A percentile compares a stretch with the other conserved stretches of the same genome.
phyloP scores from a whole-genome alignment of 2,888 invertebrate species.

The Parthenolecanium corni region DNA sequence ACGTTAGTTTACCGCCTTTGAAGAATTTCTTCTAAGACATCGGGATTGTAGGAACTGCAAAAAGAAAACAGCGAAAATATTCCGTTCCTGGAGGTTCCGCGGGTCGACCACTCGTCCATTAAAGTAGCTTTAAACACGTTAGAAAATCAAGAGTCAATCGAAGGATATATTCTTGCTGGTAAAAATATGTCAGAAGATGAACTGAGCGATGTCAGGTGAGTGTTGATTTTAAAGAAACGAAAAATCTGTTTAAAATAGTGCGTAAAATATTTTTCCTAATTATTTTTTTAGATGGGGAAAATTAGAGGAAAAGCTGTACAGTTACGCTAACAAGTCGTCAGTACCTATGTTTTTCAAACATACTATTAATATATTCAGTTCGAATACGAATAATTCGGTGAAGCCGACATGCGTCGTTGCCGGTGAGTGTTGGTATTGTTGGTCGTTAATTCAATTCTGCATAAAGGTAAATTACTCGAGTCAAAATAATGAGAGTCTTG shows the following conservation, averaged over 20 bases:
- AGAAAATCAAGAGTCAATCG: conserved; percentile 45
- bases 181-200: conserved; percentile 26
- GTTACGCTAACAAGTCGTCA: conserved; percentile 51
- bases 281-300: conserved; percentile 49
- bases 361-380: conserved; percentile 58
- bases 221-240: conserved; percentile 6
- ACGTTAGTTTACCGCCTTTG: background rate
- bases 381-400: conserved; percentile 49
- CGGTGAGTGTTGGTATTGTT: conserved; percentile 41
- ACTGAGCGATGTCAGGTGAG: conserved; percentile 26
- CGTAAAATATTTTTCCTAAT: background rate
- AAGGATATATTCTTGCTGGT: conserved; percentile 41
- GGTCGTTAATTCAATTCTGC: too few species aligned
- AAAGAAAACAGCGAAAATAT: conserved; percentile 30
- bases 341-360: conserved; percentile 68
- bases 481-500: background rate
- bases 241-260: background rate
- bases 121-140: conserved; percentile 57
- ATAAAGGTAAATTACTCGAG: background rate
- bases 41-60: conserved; percentile 41
- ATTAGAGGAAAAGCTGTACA: conserved; percentile 64
- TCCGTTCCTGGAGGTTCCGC: conserved; percentile 61
- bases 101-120: conserved; percentile 54
- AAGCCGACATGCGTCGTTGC: conserved; percentile 62
- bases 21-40: conserved; percentile 30